phyloP scores from a whole-genome alignment of 2,113 vertebrate species.

The Crocuta crocuta region DNA sequence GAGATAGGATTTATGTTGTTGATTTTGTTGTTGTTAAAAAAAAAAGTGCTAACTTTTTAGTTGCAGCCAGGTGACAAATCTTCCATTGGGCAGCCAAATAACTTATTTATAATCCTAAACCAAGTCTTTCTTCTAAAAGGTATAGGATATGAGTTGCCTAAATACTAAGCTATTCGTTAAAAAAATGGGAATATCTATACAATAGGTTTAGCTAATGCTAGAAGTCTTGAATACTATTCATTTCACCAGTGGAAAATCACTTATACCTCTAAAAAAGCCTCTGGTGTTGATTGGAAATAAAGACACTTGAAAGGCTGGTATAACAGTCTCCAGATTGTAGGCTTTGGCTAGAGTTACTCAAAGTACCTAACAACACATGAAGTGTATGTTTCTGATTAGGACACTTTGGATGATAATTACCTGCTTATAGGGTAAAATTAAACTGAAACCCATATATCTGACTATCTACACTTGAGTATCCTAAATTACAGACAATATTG shows the following conservation, averaged over 20 bases:
- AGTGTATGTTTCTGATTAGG: not conserved
- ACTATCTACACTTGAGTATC: not conserved
- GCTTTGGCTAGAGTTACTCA: not conserved
- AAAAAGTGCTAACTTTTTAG: not conserved
- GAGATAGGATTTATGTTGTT: not conserved
- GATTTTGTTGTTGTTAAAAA: conserved; percentile 8
- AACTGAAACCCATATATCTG: not conserved
- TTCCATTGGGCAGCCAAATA: not conserved
- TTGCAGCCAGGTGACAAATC: not conserved
- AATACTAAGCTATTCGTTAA: not conserved
- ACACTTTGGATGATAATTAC: not conserved
- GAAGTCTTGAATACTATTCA: not conserved
- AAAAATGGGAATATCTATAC: not conserved
- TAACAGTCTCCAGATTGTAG: not conserved
- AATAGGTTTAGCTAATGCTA: not conserved
- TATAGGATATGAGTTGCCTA: not conserved
- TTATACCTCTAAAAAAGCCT: not conserved
- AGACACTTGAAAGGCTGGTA: not conserved
- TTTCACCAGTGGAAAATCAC: not conserved
- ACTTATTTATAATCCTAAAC: conserved; percentile 29
- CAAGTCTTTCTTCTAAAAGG: not conserved
- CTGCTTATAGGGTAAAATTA: not conserved
- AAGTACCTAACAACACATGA: not conserved
- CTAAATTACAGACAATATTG: not conserved
- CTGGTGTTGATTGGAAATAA: conserved; percentile 15